phyloP scores from a whole-genome alignment of 1,140 invertebrate species.

The Hetaerina americana region DNA sequence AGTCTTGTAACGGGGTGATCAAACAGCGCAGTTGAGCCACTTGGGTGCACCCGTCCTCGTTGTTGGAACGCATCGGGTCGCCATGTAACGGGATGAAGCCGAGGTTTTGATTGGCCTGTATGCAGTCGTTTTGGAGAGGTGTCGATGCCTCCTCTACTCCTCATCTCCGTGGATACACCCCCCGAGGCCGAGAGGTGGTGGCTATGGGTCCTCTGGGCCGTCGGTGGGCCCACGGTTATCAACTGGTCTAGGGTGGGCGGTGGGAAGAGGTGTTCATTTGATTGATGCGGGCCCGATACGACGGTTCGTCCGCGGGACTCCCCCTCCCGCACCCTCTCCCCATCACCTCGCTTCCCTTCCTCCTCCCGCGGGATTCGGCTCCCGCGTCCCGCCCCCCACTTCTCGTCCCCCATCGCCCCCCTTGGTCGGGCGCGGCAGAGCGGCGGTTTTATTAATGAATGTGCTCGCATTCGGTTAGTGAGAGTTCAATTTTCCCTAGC shows the following conservation, averaged over 20 bases:
- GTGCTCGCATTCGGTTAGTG: neutral
- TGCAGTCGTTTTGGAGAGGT: neutral
- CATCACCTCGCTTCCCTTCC: too few species aligned
- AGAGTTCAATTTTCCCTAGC: too few species aligned
- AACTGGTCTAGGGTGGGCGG: too few species aligned
- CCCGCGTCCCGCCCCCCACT: too few species aligned
- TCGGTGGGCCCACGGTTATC: too few species aligned
- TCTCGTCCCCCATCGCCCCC: too few species aligned
- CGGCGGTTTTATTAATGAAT: neutral
- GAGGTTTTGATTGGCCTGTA: neutral
- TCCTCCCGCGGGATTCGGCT: too few species aligned
- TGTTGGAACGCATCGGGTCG: neutral
- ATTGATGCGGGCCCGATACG: neutral
- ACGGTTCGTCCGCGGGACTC: neutral
- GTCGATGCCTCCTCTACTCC: neutral
- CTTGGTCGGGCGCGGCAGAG: too few species aligned
- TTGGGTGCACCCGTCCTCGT: neutral
- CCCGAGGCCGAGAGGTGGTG: too few species aligned
- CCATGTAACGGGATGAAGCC: neutral
- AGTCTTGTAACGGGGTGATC: too few species aligned
- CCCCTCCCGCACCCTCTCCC: neutral
- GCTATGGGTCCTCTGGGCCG: too few species aligned
- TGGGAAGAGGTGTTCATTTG: neutral
- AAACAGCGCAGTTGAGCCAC: neutral
- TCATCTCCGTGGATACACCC: too few species aligned